Evolutionary conservation across 35 echinoderm and acorn worm genomes (phyloP).

Genomic region (Ophioderma brevispina): DNA sequence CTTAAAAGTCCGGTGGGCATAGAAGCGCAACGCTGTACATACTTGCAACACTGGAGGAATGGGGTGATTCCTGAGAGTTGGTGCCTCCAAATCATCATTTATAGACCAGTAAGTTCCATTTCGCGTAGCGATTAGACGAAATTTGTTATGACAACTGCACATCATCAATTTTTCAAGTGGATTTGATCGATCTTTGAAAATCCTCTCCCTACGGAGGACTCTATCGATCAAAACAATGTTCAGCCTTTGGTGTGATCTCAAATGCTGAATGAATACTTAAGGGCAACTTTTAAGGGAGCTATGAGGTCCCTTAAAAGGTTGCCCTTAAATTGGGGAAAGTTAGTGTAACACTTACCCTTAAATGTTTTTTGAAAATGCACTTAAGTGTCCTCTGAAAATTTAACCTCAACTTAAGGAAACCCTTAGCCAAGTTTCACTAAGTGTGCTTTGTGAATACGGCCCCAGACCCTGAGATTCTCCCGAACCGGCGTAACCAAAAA

Average conservation of each 20-base stretch:
- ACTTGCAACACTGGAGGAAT: not conserved
- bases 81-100: not conserved
- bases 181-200: not conserved
- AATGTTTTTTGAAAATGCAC: not conserved
- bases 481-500: too few relatives aligned
- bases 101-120: not conserved
- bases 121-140: not conserved
- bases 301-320: not conserved
- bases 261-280: constrained; percentile 6
- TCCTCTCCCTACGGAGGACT: constrained; percentile 18
- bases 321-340: not conserved
- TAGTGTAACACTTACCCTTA: not conserved
- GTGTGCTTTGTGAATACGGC: too few relatives aligned
- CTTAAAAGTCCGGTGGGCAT: not conserved
- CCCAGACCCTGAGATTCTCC: too few relatives aligned
- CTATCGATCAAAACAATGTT: not conserved
- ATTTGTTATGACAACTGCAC: not conserved
- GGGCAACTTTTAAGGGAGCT: not conserved
- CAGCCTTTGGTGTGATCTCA: not conserved
- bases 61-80: not conserved
- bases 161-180: not conserved
- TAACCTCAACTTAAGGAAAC: not conserved
- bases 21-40: not conserved
- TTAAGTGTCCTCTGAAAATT: too few relatives aligned
- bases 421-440: not conserved